Evolutionary conservation across 2,888 invertebrate species (phyloP).

Genomic region (Ctenicera cuprea): DNA sequence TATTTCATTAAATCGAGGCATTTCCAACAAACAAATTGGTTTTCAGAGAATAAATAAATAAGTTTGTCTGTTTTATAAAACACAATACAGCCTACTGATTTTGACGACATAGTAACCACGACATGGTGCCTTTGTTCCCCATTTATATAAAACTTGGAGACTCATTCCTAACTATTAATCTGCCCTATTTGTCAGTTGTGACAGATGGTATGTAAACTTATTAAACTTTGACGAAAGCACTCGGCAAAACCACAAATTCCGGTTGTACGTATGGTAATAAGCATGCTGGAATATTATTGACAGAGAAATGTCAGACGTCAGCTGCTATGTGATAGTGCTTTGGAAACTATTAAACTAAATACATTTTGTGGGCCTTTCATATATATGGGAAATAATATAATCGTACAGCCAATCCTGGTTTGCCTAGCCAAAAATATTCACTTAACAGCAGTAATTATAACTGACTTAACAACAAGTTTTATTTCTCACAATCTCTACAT

Average conservation of each 20-base stretch:
- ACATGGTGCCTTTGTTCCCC: neutral
- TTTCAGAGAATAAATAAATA: neutral
- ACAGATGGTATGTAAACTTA: slow-evolving; percentile 16
- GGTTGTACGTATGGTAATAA: slow-evolving; percentile 19
- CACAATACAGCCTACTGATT: neutral
- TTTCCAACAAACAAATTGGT: neutral
- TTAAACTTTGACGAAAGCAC: slow-evolving; percentile 15
- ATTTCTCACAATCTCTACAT: too few relatives aligned
- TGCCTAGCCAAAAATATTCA: too few relatives aligned
- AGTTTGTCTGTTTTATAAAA: neutral
- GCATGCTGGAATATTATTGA: slow-evolving; percentile 12
- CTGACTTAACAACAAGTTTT: too few relatives aligned
- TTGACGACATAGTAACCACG: neutral
- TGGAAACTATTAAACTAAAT: too few relatives aligned
- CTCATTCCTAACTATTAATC: neutral
- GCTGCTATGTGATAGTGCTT: neutral
- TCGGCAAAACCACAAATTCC: slow-evolving; percentile 9
- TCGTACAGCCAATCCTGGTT: too few relatives aligned
- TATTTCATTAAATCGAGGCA: neutral
- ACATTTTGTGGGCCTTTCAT: too few relatives aligned
- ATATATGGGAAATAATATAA: too few relatives aligned
- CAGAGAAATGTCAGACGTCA: neutral
- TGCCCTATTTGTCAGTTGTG: slow-evolving; percentile 2
- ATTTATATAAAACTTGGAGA: neutral
- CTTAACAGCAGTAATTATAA: too few relatives aligned